Percentiles rank a stretch among this genome's conserved stretches.
These are phyloP conservation scores for Carposina sasakii DNA, from an alignment of 1,140 invertebrate genomes.

Conservation along the genomic window DNA sequence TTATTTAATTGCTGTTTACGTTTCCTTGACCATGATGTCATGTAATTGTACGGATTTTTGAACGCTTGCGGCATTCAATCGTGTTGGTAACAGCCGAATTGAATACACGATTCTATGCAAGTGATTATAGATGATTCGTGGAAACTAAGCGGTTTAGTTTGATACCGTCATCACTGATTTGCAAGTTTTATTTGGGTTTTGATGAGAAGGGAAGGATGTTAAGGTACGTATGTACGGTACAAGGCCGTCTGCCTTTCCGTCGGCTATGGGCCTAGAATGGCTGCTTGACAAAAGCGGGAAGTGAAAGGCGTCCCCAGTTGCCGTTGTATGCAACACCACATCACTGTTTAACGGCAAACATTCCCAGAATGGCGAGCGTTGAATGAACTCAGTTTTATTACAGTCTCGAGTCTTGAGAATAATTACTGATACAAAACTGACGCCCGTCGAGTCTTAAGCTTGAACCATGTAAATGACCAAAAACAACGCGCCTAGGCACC, in stretches of 20 bases:
- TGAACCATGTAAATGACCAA: no score
- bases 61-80: constrained; percentile 13
- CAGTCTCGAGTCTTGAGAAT: no score
- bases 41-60: constrained; percentile 40
- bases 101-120: no score
- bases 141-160: no score
- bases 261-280: constrained; percentile 55
- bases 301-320: constrained; percentile 70
- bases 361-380: constrained; percentile 23
- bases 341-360: constrained; percentile 24
- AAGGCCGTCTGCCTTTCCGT: constrained; percentile 65
- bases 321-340: constrained; percentile 41
- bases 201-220: constrained; percentile 48
- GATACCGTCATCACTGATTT: no score
- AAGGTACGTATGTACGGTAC: constrained; percentile 50
- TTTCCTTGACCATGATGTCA: constrained; percentile 54
- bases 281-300: constrained; percentile 66
- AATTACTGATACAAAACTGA: no score
- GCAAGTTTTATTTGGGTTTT: no score
- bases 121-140: no score
- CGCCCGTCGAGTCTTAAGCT: no score
- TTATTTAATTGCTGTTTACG: constrained; percentile 40
- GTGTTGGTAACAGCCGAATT: constrained; percentile 1
- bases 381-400: no score
- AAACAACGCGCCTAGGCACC: no score